Base-by-base conservation (phyloP, 2,113 vertebrate species). In the Solea solea region DNA sequence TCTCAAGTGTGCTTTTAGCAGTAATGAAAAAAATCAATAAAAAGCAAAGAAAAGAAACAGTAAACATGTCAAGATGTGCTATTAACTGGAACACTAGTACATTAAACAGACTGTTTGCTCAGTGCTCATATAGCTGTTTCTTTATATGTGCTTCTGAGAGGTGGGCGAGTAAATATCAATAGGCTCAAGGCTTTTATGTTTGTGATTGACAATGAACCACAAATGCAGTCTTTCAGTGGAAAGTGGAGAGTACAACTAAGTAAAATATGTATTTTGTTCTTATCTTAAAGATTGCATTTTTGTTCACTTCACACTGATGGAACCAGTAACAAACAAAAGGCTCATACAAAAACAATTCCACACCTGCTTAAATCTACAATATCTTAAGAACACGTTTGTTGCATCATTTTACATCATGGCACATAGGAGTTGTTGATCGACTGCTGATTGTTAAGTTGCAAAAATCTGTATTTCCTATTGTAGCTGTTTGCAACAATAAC, bases 21-120 rank as follows among this genome's bases (percentile, higher is more conserved):
- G 52, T 44, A 55, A 54, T 74, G 28, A 16, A 67, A 41, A 59
- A 71, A 83, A 81, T 85, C 78, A 55, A 75, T 80, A 59, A 11
- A 7, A 71, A 12, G 21, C 21, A 21, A 34, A 34, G n/a, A 44
- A 73, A 2, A 46, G 66, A 63, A 69, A 55, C 14, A 13, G 27
- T 51, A 60, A 68, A 50, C 48, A 72, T 58, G 58, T 64, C 52
- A 68, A 44, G 16, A 61, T 48, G 27, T n/a, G 41, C 11, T 9
- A 50, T 12, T 51, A 49, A 59, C 62, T 68, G 61, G 51, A 34
- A 53, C 53, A n/a, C 3, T 45, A 48, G 60, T 58, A 41, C 13
- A 64, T 50, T 21, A 55, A 62, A 80, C 34, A 34, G 34, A 39
- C 49, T 9, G n/a, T 21, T 21, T 21, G 48, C 7, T 49, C 48